A percentile compares a stretch with the other conserved stretches of the same genome.
Conservation (phyloP, 35 echinoderm and acorn worm genomes). For the Ptychodera flava region DNA sequence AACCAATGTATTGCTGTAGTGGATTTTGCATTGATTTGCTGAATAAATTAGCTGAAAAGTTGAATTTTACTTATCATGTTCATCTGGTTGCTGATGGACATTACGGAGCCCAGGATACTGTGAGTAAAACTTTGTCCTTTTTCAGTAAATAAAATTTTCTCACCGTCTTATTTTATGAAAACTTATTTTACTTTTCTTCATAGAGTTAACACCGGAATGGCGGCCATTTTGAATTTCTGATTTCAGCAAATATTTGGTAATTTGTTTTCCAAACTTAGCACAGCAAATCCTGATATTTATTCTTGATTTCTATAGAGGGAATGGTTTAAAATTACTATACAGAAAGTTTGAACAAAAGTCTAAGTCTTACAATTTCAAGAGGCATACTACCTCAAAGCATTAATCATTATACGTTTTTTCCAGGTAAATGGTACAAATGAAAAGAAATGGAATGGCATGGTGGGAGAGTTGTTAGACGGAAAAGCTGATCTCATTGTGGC, state of each 20-base stretch:
- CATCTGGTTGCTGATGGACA: slow-evolving; percentile 31
- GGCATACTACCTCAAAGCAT: too few species aligned
- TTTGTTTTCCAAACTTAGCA: too few species aligned
- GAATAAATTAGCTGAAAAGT: not conserved
- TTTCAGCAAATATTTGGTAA: too few species aligned
- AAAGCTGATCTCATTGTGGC: slow-evolving; percentile 53
- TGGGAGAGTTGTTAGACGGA: slow-evolving; percentile 41
- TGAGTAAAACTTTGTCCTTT: slow-evolving; percentile 11
- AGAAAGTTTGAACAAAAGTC: too few species aligned
- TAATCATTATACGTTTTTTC: not conserved
- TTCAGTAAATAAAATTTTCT: not conserved
- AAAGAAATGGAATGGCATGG: slow-evolving; percentile 45
- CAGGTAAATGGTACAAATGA: slow-evolving; percentile 23
- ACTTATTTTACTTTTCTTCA: not conserved
- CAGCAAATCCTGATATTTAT: too few species aligned
- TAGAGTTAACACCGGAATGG: too few species aligned
- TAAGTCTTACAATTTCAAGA: too few species aligned
- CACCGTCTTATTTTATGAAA: not conserved
- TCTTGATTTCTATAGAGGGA: too few species aligned
- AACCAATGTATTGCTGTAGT: slow-evolving; percentile 15
- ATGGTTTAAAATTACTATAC: too few species aligned
- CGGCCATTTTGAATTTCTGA: too few species aligned
- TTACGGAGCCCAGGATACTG: slow-evolving; percentile 33
- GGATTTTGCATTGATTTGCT: slow-evolving; percentile 55
- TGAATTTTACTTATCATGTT: slow-evolving; percentile 49